Evolutionary conservation across 30 jellyfish, hydroid and myxozoan species (phyloP), one percentile per base, ranked within the genome.

Genomic region (Nemopilema nomurai): DNA sequence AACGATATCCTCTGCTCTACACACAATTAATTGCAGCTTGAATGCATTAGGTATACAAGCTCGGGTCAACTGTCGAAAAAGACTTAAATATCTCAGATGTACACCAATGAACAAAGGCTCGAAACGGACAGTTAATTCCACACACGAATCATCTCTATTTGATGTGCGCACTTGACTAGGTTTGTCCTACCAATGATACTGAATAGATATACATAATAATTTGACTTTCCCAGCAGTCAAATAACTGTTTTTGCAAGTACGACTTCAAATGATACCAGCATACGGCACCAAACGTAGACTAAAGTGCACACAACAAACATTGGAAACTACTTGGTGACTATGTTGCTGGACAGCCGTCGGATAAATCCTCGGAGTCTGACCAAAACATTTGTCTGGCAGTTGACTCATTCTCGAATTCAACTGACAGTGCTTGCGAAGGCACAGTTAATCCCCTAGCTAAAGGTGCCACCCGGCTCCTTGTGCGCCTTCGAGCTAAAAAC

Each of bases 381-480:
- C 57, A 3, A 41, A 41, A 41, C 57, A 41, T 41, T 13, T 41
- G 6, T 41, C 13, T 41, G 6, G 13, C 13, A 13, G 57, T 13
- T 41, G 57, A 41, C 6, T 41, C 57, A 6, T 41, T 41, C 57
- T 41, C 57, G 57, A 41, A 41, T 41, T 41, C 57, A 41, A 73
- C 69, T 26, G 83, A 73, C 6, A 73, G 51, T 30, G 64, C 23
- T 33, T 73, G 70, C 24, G 83, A 41, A 8, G 83, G 71, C 0
- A 73, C 65, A 30, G 83, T 73, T 41, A 41, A 23, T 33, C 83
- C 83, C 49, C 83, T 73, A 20, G 49, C 0, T 49, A 77, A 27
- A 19, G 87, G 87, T 17, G 87, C 78, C 25, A 62, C 87, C 28
- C 62, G 53, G 76, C 87, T 19, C 67, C 69, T 25, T 62, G 78